phyloP scores from a whole-genome alignment of 2,113 vertebrate genomes.

The Sminthopsis crassicaudata region DNA sequence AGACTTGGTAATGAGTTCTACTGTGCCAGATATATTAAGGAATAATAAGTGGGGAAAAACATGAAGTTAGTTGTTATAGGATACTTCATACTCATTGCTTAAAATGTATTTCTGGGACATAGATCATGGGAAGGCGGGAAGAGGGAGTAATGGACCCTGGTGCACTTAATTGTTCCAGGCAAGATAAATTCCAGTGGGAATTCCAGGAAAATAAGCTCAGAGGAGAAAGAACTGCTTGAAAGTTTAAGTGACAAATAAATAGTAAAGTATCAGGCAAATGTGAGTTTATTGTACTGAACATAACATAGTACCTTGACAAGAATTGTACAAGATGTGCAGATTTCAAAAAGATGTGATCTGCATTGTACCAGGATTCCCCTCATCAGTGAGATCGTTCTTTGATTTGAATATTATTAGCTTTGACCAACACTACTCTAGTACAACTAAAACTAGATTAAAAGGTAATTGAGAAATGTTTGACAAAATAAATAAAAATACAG shows the following conservation, averaged over 20 bases:
- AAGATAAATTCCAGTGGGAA: neutral
- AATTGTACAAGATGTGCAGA: neutral
- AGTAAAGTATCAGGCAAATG: neutral
- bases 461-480: neutral
- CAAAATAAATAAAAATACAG: neutral
- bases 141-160: neutral
- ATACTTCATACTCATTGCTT: neutral
- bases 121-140: neutral
- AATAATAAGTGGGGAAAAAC: neutral
- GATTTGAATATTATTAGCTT: neutral
- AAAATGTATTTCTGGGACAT: neutral
- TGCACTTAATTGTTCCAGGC: neutral
- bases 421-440: neutral
- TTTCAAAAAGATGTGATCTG: neutral
- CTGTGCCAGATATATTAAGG: neutral
- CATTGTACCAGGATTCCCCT: neutral
- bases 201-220: neutral
- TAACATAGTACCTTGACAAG: neutral
- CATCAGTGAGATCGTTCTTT: neutral
- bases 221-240: neutral
- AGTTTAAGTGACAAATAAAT: neutral
- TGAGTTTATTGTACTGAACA: neutral
- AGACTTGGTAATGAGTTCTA: neutral
- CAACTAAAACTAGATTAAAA: neutral
- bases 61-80: neutral